These are phyloP conservation scores for Dione juno DNA, from an alignment of 2,888 invertebrate species.

Conservation along the genomic window DNA sequence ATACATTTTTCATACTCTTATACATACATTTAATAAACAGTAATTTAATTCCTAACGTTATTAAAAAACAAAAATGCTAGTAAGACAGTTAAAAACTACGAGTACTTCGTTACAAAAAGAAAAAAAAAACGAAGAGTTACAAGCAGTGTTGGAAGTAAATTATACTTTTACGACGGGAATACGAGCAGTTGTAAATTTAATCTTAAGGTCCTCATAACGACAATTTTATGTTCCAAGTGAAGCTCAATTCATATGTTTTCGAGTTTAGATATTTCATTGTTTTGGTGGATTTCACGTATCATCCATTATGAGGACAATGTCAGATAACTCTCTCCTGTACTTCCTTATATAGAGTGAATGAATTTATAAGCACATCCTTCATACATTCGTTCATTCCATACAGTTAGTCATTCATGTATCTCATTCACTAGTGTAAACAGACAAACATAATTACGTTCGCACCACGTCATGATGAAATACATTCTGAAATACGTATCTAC, in stretches of 20 bases:
- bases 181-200: conserved; percentile 23
- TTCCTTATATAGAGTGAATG: no score
- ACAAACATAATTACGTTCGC: no score
- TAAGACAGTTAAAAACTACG: conserved; percentile 3
- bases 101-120: neutral
- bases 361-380: no score
- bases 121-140: conserved; percentile 8
- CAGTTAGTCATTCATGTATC: no score
- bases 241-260: conserved; percentile 4
- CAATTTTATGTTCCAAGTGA: conserved; percentile 4
- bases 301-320: no score
- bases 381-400: no score
- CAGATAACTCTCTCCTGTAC: no score
- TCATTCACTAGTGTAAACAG: no score
- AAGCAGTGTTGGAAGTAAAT: conserved; percentile 18
- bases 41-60: neutral
- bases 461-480: no score
- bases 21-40: neutral
- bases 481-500: no score
- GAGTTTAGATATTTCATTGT: neutral
- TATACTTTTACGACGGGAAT: conserved; percentile 25
- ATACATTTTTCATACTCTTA: neutral
- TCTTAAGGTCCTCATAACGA: neutral
- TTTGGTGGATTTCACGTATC: neutral
- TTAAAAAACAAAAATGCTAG: neutral